A percentile compares a stretch with the other conserved stretches of the same genome.
phyloP scores from a whole-genome alignment of 1,140 invertebrate genomes.

The Meteorus sp. region DNA sequence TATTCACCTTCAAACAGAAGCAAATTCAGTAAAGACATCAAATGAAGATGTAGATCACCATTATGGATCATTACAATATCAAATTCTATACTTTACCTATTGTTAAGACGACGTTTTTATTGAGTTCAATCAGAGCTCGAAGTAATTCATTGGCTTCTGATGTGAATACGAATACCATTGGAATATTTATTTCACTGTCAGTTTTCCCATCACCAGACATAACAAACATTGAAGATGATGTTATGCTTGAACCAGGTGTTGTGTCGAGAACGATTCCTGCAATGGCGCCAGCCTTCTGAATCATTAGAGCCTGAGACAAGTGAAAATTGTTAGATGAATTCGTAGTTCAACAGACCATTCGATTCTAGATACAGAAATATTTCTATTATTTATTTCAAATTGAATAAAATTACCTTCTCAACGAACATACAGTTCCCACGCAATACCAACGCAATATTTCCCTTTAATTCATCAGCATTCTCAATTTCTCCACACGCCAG shows the following conservation, averaged over 20 bases:
- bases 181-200: constrained; percentile 83
- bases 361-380: constrained; percentile 2
- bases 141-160: constrained; percentile 72
- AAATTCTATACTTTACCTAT: constrained; percentile 39
- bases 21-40: constrained; percentile 17
- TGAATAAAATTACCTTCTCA: constrained; percentile 71
- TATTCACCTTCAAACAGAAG: constrained; percentile 40
- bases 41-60: not conserved
- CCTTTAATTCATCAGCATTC: constrained; percentile 66
- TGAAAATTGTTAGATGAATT: not conserved
- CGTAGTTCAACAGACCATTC: constrained; percentile 7
- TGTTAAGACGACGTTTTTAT: constrained; percentile 43
- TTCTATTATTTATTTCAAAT: not conserved
- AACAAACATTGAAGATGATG: constrained; percentile 82
- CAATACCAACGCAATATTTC: constrained; percentile 82
- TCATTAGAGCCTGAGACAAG: constrained; percentile 66
- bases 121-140: constrained; percentile 54
- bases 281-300: constrained; percentile 82
- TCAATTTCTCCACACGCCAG: constrained; percentile 69
- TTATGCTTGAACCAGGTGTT: constrained; percentile 70
- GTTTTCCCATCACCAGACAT: constrained; percentile 89
- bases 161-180: constrained; percentile 89
- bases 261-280: constrained; percentile 92
- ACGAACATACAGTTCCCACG: constrained; percentile 95
- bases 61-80: constrained; percentile 2